Conservation (phyloP, 2,797 vertebrate species). For the Cossypha dichroa region DNA sequence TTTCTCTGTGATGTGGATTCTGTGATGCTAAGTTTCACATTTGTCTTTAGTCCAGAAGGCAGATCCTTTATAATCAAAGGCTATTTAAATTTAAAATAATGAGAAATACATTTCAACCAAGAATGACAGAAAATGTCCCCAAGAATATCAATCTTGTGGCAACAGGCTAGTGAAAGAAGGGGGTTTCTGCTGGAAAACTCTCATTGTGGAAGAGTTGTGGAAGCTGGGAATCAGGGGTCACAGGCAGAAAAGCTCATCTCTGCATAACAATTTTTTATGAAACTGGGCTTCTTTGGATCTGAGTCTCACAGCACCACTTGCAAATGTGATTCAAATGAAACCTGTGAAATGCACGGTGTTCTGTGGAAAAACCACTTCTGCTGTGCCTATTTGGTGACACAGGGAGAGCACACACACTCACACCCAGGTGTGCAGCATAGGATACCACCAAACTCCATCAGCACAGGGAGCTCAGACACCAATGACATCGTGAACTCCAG, state of each 20-base stretch:
- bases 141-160: not conserved
- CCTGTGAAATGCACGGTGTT: accelerated
- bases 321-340: not conserved
- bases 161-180: not conserved
- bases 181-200: not conserved
- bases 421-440: accelerated
- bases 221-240: not conserved
- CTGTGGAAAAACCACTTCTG: not conserved
- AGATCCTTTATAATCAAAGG: not conserved
- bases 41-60: not conserved
- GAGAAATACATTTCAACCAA: not conserved
- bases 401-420: not conserved
- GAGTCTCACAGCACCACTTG: not conserved
- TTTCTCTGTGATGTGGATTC: not conserved
- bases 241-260: not conserved
- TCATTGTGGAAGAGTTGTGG: not conserved
- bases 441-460: not conserved
- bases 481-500: accelerated
- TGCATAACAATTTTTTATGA: not conserved
- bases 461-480: not conserved
- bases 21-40: not conserved
- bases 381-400: not conserved
- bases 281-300: not conserved
- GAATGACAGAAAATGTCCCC: not conserved
- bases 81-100: not conserved